Evolutionary conservation across 2,797 vertebrate genomes (phyloP).

Genomic region (Crypturellus tataupa): DNA sequence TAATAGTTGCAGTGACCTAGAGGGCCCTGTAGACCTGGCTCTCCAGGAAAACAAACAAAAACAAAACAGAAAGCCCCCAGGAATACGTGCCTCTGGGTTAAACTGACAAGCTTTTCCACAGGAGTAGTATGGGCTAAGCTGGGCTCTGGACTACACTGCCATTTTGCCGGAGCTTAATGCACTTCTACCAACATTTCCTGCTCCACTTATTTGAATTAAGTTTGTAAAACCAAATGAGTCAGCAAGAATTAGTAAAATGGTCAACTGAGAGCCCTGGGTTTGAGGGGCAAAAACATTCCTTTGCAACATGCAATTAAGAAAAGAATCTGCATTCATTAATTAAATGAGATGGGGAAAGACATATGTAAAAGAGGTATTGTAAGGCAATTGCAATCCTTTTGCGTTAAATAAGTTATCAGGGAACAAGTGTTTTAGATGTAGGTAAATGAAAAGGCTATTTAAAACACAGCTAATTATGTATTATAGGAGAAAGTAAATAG

Average conservation of each 20-base stretch:
- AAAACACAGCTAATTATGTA: neutral
- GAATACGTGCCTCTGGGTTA: accelerated
- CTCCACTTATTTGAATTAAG: accelerated
- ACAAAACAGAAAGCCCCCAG: neutral
- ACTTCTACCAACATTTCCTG: neutral
- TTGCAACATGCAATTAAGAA: neutral
- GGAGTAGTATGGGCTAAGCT: neutral
- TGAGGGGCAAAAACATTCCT: accelerated
- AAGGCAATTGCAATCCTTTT: accelerated
- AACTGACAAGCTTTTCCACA: neutral
- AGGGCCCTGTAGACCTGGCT: neutral
- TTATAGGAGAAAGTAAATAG: neutral
- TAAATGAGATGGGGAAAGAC: neutral
- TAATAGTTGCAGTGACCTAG: accelerated
- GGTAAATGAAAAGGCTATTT: neutral
- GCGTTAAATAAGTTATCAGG: accelerated
- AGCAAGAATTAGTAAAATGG: neutral
- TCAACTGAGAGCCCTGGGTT: neutral
- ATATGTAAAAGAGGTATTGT: neutral
- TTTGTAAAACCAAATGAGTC: neutral
- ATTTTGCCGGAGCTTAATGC: neutral
- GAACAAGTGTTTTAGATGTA: accelerated
- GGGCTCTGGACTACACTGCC: accelerated
- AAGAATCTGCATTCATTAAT: neutral
- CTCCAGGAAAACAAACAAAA: neutral